Evolutionary conservation across 2,888 invertebrate genomes (phyloP), one percentile per base, ranked within the genome.

Genomic region (Acanthosepion pharaonis): DNA sequence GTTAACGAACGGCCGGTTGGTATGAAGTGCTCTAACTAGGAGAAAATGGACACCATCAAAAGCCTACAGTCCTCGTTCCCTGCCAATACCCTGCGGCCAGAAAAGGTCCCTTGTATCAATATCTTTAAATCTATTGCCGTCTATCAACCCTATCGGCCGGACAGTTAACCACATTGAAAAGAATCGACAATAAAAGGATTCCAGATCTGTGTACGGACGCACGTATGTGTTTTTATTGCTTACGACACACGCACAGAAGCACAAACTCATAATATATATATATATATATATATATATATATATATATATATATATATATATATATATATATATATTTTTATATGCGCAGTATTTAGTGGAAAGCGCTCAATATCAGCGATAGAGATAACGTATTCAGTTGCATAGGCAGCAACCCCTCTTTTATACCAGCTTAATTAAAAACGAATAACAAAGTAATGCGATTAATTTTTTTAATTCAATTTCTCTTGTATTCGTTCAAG

Each of bases 1-100:
- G 78, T 78, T 78, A 78, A 78, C 78, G 78, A 78, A 78, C 78
- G n/a, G 78, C 18, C 78, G n/a, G 78, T 33, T 33, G 78, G 78
- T 78, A 78, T 78, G 78, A 78, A 78, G 78, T 78, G 78, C 78
- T 78, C 78, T 78, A 78, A 78, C 78, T 78, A 78, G 33, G 78
- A n/a, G 78, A 78, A 78, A 78, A 78, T 78, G 78, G 78, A 78
- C 78, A 78, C 78, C 78, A 15, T 78, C 78, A 33, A 78, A 78
- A 78, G 78, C 78, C 78, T 78, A 78, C 78, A 78, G 78, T 78
- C 78, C 11, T 33, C 78, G 15, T 78, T 33, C n/a, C n/a, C 78
- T 33, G 78, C 78, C 78, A 78, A 78, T 78, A n/a, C n/a, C 78
- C n/a, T 33, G 15, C 78, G n/a, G 78, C 78, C 78, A 78, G n/a